Evolutionary conservation across 2,113 vertebrate genomes (phyloP).

Genomic region (Phrynosoma platyrhinos): DNA sequence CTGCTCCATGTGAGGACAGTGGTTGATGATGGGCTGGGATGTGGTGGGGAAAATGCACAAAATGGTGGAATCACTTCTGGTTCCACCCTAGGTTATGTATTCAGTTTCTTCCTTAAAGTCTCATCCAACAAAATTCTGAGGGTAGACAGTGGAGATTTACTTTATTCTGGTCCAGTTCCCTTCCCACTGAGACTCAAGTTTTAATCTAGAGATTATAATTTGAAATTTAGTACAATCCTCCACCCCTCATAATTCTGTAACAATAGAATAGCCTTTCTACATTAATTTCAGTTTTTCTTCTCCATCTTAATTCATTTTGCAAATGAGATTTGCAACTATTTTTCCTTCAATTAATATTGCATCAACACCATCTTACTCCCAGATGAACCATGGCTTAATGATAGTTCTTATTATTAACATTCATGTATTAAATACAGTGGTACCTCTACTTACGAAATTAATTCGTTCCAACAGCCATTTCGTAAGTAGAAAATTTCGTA

Average conservation of each 20-base stretch:
- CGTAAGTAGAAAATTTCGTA: no score
- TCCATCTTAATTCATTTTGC: neutral
- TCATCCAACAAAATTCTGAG: neutral
- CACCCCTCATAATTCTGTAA: neutral
- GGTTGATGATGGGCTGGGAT: neutral
- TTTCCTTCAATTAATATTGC: neutral
- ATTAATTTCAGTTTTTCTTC: neutral
- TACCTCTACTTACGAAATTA: no score
- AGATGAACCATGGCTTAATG: neutral
- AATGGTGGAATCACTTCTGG: neutral
- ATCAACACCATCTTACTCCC: neutral
- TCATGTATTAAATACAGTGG: no score
- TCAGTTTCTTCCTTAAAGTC: neutral
- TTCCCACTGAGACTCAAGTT: neutral
- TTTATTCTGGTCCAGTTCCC: neutral
- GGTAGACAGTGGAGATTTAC: neutral
- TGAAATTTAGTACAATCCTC: neutral
- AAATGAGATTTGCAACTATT: neutral
- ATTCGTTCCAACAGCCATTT: no score
- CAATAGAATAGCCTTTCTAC: neutral
- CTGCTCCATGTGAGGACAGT: neutral
- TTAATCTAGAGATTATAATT: neutral
- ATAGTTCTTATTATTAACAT: no score
- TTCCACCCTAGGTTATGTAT: neutral
- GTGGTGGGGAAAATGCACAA: neutral